Evolutionary conservation across 2,113 vertebrate species (phyloP).

Genomic region (Bambusicola thoracicus): DNA sequence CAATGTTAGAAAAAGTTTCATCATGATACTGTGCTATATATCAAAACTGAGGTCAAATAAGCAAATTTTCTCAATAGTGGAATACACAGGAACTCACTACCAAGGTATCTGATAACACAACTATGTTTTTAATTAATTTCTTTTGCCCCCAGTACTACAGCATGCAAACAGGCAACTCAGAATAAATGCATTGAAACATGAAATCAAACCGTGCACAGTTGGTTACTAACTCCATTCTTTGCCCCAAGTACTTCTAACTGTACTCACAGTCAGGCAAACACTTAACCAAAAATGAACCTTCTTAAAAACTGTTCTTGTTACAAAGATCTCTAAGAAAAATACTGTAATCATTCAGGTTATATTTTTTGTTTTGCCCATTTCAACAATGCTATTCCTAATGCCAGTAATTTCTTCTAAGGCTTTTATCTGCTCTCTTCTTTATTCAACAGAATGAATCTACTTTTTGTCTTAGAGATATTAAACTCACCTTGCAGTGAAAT

Average conservation of each 20-base stretch:
- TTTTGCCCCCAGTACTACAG: neutral
- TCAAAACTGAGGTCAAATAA: neutral
- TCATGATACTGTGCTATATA: neutral
- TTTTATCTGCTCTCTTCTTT: neutral
- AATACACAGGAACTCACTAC: neutral
- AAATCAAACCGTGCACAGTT: neutral
- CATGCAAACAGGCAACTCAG: neutral
- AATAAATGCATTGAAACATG: neutral
- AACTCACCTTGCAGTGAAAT: neutral
- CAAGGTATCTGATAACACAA: neutral
- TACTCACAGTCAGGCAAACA: neutral
- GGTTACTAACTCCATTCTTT: neutral
- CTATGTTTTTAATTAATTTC: neutral
- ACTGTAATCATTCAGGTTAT: neutral
- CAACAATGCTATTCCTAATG: neutral
- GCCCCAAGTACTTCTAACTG: neutral
- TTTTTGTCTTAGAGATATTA: neutral
- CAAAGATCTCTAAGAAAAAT: neutral
- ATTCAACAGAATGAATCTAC: neutral
- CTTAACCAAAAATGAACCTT: neutral
- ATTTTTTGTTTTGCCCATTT: neutral
- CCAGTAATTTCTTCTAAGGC: neutral
- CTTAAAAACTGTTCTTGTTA: neutral
- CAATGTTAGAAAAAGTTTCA: neutral
- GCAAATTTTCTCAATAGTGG: neutral